These are phyloP conservation scores for Oreortyx pictus DNA, from an alignment of 2,797 vertebrate genomes.

Conservation along the genomic window DNA sequence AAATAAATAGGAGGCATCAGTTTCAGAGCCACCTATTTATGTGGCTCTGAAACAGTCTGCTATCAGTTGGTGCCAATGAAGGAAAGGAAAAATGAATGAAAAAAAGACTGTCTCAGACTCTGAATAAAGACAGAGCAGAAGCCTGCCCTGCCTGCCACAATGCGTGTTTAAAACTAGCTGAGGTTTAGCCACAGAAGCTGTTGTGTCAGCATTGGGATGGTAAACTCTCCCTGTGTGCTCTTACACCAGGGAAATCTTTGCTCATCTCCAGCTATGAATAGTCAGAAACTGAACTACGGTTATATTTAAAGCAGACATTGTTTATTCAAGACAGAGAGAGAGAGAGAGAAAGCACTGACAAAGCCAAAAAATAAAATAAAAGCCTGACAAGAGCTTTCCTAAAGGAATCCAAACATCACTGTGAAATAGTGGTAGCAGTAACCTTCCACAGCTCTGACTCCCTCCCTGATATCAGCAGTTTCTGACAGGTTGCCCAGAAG, in stretches of 20 bases:
- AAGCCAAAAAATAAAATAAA: slow-evolving; percentile 36
- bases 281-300: neutral
- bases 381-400: neutral
- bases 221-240: neutral
- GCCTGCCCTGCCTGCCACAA: neutral
- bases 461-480: neutral
- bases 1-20: neutral
- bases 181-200: neutral
- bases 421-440: slow-evolving; percentile 29
- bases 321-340: slow-evolving; percentile 25
- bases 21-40: neutral
- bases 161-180: neutral
- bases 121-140: neutral
- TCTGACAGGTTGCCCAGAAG: slow-evolving; percentile 14
- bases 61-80: neutral
- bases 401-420: neutral
- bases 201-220: neutral
- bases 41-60: neutral
- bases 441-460: neutral
- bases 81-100: neutral
- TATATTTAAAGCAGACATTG: slow-evolving; percentile 18
- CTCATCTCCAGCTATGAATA: neutral
- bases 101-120: neutral
- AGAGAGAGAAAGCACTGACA: neutral
- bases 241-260: neutral